These are phyloP conservation scores for Cardiocondyla obscurior DNA, from an alignment of 1,140 invertebrate species.

Conservation along the genomic window DNA sequence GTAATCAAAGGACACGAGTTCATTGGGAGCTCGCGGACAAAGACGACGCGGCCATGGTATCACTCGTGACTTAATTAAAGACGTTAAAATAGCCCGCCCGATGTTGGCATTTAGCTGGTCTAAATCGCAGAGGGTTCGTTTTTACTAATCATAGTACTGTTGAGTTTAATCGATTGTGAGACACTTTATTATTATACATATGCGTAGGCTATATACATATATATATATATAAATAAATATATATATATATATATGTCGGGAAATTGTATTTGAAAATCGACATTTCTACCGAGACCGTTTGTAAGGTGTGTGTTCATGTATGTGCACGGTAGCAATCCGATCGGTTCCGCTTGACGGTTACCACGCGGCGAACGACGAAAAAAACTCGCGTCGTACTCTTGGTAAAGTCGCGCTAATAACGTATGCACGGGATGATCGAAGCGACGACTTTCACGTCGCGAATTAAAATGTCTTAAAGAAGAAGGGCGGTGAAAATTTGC, in stretches of 20 bases:
- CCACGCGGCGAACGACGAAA: constrained; percentile 11
- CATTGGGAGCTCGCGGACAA: constrained; percentile 29
- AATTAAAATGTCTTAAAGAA: neutral
- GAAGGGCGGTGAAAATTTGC: neutral
- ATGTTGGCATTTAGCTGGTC: constrained; percentile 77
- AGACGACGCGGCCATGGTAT: constrained; percentile 47
- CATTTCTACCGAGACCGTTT: constrained; percentile 66
- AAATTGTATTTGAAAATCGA: constrained; percentile 56
- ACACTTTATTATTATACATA: constrained; percentile 61
- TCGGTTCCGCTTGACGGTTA: neutral
- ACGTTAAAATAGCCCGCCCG: constrained; percentile 64
- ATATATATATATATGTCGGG: too few species aligned
- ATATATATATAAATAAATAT: too few species aligned
- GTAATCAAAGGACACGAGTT: constrained; percentile 40
- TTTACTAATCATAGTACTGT: constrained; percentile 68
- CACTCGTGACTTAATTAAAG: constrained; percentile 62
- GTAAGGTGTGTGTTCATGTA: constrained; percentile 56
- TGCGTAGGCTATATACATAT: constrained; percentile 41
- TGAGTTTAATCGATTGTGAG: constrained; percentile 64
- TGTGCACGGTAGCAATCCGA: constrained; percentile 57
- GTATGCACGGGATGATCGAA: neutral
- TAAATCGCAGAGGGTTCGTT: constrained; percentile 75
- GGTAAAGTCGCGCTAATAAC: neutral
- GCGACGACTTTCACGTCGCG: neutral
- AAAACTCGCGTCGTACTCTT: neutral